Base-by-base conservation (phyloP, 2,113 vertebrate genomes). In the Agelaius tricolor region DNA sequence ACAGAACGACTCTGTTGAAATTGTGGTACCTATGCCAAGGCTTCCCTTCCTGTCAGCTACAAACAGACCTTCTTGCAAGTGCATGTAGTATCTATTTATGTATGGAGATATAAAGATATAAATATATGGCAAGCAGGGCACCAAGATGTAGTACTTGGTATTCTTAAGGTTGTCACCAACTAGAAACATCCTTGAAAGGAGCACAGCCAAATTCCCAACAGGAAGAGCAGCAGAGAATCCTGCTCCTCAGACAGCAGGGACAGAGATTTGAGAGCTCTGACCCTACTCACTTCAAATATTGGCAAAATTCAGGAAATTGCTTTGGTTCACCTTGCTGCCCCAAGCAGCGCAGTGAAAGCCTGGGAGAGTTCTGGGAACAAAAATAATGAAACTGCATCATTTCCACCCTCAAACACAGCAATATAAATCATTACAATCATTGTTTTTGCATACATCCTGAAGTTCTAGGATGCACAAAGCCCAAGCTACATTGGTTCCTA, bases 381-480 rank as follows among this genome's bases (percentile, higher is more conserved):
- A 69, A 62, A 35, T 26, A 28, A 62, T 37, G 55, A 33, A 91
- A 68, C 7, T 1, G 33, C 23, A n/a, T 16, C 8, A 21, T 43
- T 88, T 67, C 11, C 28, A 76, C 21, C 20, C 41, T 51, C 61
- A 61, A 63, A 72, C 24, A 24, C 19, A 71, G 63, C 44, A 78
- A 47, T 44, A 73, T 20, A 88, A 69, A 52, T 24, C 33, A 58
- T 24, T 35, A 16, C 17, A 62, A 21, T 35, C 8, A 31, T 72
- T 30, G 27, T 39, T 71, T 93, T 33, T 46, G 55, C 49, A 39
- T 11, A 49, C 14, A 61, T 30, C 3, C 44, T 44, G 2, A 41
- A 21, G 8, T 52, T 72, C 68, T 31, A 46, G 41, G 72, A 75
- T 18, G 16, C 13, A 27, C 0, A 0, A 37, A 35, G 28, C 10